phyloP scores from a whole-genome alignment of 2,888 invertebrate genomes.

The Lasioglossum morio region DNA sequence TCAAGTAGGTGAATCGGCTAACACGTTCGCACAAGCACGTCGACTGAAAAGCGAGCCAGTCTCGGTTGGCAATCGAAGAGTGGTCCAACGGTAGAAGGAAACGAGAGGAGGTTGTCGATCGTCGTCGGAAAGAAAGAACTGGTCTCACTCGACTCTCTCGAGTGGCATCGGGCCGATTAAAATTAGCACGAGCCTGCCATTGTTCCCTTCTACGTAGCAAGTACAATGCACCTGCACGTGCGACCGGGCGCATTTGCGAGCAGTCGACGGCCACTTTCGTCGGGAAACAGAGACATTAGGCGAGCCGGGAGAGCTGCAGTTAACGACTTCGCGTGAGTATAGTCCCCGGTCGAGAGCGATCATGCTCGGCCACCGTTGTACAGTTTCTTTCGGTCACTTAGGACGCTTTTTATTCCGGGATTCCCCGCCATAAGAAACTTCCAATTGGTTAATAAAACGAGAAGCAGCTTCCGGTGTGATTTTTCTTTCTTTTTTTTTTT shows the following conservation, averaged over 20 bases:
- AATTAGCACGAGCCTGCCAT: slow-evolving; percentile 71
- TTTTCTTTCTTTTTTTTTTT: neutral
- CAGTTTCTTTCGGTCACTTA: slow-evolving; percentile 2
- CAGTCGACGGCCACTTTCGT: slow-evolving; percentile 13
- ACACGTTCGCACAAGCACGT: neutral
- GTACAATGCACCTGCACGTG: slow-evolving; percentile 55
- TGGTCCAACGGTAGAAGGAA: neutral
- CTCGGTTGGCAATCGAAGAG: slow-evolving; percentile 19
- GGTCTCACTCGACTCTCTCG: slow-evolving; percentile 36
- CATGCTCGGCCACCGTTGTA: neutral
- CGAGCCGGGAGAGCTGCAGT: slow-evolving; percentile 1
- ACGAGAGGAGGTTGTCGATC: slow-evolving; percentile 1
- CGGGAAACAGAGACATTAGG: neutral
- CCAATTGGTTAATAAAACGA: neutral
- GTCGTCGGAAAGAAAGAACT: slow-evolving; percentile 28
- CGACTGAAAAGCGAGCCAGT: neutral
- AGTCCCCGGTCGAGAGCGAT: neutral
- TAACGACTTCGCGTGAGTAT: slow-evolving; percentile 5
- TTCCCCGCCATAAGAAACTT: neutral
- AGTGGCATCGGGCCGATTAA: slow-evolving; percentile 67
- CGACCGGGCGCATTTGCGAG: slow-evolving; percentile 9
- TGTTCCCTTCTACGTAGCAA: slow-evolving; percentile 52
- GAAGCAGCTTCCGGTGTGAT: neutral
- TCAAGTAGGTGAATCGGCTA: slow-evolving; percentile 9
- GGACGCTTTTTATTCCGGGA: neutral